Base-by-base conservation (phyloP, 1,140 invertebrate species). In the Scylla paramamosain region DNA sequence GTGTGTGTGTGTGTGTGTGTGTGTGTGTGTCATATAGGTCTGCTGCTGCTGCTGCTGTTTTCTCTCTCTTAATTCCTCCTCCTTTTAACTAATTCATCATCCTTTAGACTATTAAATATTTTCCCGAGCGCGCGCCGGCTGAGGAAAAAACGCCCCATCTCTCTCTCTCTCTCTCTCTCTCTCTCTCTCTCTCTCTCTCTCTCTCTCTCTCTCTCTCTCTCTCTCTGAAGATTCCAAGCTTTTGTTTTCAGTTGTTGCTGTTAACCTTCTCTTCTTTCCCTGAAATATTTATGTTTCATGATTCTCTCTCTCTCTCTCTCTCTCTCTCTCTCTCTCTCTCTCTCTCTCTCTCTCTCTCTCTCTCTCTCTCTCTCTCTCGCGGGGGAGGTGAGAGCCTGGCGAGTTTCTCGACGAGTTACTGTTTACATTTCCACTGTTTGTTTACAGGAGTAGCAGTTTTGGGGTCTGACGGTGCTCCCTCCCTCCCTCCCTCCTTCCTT, bases 61-160 rank as follows among this genome's bases (percentile, higher is more conserved):
- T 16, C 8, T 77, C 67, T 20, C 20, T 6, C 20, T 77, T 2
- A 77, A 77, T 77, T 77, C 25, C n/a, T 77, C n/a, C 12, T 77
- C n/a, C 67, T 77, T 77, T 77, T 20, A n/a, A 77, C 67, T 77
- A 77, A 77, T 77, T 77, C 67, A 77, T 77, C 67, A n/a, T n/a
- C 67, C 67, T 77, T 77, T 20, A 77, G 67, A 77, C 12, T n/a
- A 77, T n/a, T 25, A n/a, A 77, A 77, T 77, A 77, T 77, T 0
- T 77, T 77, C 67, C 6, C 67, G 25, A 10, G 59, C 59, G 46
- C 46, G 46, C 46, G 46, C n/a, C n/a, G n/a, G 14, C 46, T 48
- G 14, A 48, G 14, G n/a, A 52, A 52, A 67, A 67, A 67, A 10
- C 10, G n/a, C 10, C 10, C 52, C 10, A 2, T 59, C 52, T 59